phyloP scores from a whole-genome alignment of 2,113 vertebrate species.

The Phaetusa simplex region DNA sequence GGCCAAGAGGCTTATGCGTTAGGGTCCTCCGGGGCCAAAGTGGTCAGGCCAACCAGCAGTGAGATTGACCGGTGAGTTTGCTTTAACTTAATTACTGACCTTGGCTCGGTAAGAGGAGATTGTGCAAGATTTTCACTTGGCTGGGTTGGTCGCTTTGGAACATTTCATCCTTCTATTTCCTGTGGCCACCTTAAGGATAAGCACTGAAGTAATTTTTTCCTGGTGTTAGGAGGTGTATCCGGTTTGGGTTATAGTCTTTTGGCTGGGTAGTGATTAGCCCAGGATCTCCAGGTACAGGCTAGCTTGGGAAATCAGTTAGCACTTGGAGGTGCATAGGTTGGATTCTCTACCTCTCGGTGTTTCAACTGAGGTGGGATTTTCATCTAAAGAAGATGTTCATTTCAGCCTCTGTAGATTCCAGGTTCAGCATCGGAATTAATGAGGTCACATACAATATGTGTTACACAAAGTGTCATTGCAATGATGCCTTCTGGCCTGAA shows the following conservation, averaged over 20 bases:
- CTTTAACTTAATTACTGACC: background rate
- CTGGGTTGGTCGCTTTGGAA: background rate
- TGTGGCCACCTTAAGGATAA: background rate
- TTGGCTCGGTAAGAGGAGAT: background rate
- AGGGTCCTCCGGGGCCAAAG: slow-evolving; percentile 78
- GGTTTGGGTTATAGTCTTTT: background rate
- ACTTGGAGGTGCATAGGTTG: background rate
- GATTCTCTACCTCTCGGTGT: background rate
- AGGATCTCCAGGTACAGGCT: background rate
- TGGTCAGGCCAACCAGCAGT: slow-evolving; percentile 88
- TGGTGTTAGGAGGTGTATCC: background rate
- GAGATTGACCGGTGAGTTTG: slow-evolving; percentile 90
- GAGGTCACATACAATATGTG: background rate
- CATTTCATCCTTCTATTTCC: background rate
- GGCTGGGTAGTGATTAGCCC: background rate
- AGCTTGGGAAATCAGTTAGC: background rate
- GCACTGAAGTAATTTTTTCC: background rate
- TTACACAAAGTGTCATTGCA: background rate
- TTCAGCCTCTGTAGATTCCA: background rate
- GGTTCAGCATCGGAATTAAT: background rate
- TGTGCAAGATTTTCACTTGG: background rate
- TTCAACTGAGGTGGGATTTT: background rate
- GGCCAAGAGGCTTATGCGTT: slow-evolving; percentile 80
- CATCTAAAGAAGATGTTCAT: background rate
- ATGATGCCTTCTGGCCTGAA: background rate